Percentiles rank a stretch among this genome's conserved stretches.
These are phyloP conservation scores for Lucilia sericata DNA, from an alignment of 1,140 invertebrate genomes.

Conservation along the genomic window DNA sequence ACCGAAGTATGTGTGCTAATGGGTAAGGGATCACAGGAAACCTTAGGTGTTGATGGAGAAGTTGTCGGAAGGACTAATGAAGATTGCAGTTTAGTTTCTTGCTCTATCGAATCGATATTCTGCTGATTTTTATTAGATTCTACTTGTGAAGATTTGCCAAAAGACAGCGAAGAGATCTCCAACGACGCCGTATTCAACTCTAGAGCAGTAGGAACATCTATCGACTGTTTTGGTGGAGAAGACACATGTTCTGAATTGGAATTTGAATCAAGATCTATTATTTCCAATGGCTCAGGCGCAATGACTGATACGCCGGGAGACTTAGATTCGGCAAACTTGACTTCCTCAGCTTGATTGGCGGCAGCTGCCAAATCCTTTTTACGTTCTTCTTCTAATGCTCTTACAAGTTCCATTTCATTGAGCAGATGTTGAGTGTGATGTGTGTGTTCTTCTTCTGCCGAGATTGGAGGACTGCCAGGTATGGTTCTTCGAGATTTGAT, in stretches of 20 bases:
- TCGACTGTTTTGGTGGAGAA: not conserved
- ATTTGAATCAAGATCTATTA: conserved; percentile 64
- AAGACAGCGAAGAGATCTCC: not conserved
- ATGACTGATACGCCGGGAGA: conserved; percentile 63
- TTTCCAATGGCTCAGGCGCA: conserved; percentile 62
- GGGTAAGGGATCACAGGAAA: not conserved
- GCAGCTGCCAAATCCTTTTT: conserved; percentile 64
- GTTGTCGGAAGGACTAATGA: not conserved
- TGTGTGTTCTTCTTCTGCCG: conserved; percentile 59
- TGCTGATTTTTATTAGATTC: not conserved
- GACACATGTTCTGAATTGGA: conserved; percentile 57
- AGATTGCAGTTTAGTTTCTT: conserved; percentile 2
- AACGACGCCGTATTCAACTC: not conserved
- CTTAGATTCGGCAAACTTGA: conserved; percentile 57
- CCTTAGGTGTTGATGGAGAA: conserved; percentile 1
- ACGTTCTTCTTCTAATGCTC: conserved; percentile 60
- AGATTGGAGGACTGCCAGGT: conserved; percentile 44
- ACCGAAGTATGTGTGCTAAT: conserved; percentile 15
- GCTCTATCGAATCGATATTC: not conserved
- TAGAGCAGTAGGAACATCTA: not conserved
- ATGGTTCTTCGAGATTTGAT: conserved; percentile 51
- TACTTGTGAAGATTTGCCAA: not conserved
- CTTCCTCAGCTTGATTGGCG: conserved; percentile 56
- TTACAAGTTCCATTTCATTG: conserved; percentile 62
- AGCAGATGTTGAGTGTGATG: conserved; percentile 64